Base-by-base conservation (phyloP, 2,888 invertebrate genomes). In the Clusia tigrina region DNA sequence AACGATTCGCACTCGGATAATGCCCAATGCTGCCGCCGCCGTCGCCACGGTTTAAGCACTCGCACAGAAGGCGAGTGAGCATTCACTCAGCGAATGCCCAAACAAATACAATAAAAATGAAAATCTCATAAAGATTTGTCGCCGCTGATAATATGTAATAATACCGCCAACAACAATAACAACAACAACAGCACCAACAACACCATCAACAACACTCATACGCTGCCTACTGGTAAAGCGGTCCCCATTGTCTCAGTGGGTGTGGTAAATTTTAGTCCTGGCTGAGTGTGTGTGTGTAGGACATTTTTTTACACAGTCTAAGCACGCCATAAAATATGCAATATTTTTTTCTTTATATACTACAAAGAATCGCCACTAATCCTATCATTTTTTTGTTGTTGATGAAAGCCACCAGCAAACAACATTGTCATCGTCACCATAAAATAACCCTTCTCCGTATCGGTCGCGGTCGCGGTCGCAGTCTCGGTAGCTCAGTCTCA, bases 61-160 rank as follows among this genome's bases (percentile, higher is more conserved):
- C 9, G n/a, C n/a, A n/a, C n/a, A n/a, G n/a, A 22, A 51, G 20
- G 37, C 32, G 32, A 9, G 23, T 3, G n/a, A n/a, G n/a, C n/a
- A n/a, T n/a, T n/a, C 18, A 15, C 24, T 17, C 46, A 42, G 12
- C 9, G 17, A 15, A 10, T 17, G 18, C 18, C 18, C 23, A 48
- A 6, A 48, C 5, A 18, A 18, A 48, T 10, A 48, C 37, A 64
- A 64, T 58, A 58, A 58, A 55, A 61, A 64, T 74, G 74, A 73
- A 77, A 61, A 61, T 55, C 76, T 71, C 73, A 76, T 74, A 74
- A 76, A 76, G 76, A 76, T 77, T 74, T 77, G 73, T 73, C 73
- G 73, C 65, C 69, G 76, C 67, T 70, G 77, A 76, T 76, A 76
- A 37, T 51, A 52, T 18, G 37, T n/a, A 74, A 72, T 71, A 74